phyloP scores from a whole-genome alignment of 1,140 invertebrate species.

The Pemphigus obesinymphae region DNA sequence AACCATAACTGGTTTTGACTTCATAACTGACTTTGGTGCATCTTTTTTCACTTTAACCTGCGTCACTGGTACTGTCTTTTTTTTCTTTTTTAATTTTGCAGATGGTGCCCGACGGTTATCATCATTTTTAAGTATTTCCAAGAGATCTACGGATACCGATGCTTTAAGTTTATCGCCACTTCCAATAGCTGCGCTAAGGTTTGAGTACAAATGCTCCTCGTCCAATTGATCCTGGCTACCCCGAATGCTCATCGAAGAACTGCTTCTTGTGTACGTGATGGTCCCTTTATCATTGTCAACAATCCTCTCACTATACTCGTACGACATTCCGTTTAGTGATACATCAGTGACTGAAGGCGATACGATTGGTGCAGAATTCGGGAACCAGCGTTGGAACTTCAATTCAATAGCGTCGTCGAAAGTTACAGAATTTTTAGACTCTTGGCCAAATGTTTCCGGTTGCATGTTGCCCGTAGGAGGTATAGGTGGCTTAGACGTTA shows the following conservation, averaged over 20 bases:
- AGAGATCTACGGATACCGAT: not conserved
- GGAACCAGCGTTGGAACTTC: slow-evolving; percentile 49
- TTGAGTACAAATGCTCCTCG: slow-evolving; percentile 25
- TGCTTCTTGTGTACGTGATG: not conserved
- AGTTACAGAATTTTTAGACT: not conserved
- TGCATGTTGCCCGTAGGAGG: slow-evolving; percentile 37
- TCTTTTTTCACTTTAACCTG: not conserved
- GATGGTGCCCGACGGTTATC: not conserved
- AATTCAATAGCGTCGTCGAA: slow-evolving; percentile 47
- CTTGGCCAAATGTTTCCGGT: not conserved
- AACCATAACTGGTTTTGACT: not conserved
- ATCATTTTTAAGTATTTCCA: not conserved
- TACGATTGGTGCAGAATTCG: slow-evolving; percentile 42
- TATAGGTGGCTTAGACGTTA: slow-evolving; percentile 46
- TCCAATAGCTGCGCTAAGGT: not conserved
- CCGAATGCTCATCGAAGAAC: slow-evolving; percentile 6
- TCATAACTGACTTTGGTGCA: not conserved
- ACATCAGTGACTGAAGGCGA: not conserved
- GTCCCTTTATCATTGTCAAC: not conserved
- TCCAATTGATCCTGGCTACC: not conserved
- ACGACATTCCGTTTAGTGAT: not conserved
- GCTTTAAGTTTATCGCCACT: not conserved
- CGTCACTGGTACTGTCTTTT: not conserved
- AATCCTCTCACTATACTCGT: not conserved
- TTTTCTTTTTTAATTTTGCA: not conserved